Conservation (phyloP, 2,113 vertebrate genomes). For the Zosterops japonicus region DNA sequence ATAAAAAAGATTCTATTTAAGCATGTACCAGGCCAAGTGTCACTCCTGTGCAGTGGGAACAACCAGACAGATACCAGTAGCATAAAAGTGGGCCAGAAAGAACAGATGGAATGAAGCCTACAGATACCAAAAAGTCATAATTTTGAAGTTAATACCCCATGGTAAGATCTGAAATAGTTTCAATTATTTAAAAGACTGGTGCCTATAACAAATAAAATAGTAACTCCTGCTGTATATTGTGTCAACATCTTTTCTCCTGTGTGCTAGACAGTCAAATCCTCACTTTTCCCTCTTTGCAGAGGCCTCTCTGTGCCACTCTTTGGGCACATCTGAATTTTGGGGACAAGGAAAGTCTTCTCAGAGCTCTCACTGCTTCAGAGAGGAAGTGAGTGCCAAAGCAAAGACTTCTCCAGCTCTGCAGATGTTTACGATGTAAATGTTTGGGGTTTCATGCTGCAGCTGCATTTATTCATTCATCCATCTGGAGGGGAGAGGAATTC, state of each 20-base stretch:
- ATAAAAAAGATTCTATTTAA: background rate
- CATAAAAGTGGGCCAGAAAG: background rate
- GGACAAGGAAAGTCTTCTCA: background rate
- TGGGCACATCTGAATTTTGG: background rate
- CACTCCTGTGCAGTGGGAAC: background rate
- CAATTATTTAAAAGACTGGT: background rate
- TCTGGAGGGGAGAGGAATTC: background rate
- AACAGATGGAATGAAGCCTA: conserved; percentile 12
- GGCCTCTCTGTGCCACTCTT: background rate
- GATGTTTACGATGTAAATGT: background rate
- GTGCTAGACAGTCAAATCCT: background rate
- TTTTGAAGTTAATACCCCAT: background rate
- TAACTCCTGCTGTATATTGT: background rate
- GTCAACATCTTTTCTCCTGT: background rate
- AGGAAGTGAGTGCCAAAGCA: background rate
- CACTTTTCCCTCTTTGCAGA: background rate
- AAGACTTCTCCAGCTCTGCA: background rate
- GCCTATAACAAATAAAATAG: background rate
- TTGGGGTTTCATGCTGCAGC: background rate
- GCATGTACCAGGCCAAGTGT: background rate
- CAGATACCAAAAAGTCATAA: background rate
- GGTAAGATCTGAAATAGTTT: background rate
- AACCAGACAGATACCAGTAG: background rate
- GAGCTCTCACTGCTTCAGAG: background rate
- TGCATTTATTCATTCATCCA: background rate